Percentiles rank a stretch among this genome's conserved stretches.
phyloP scores from a whole-genome alignment of 1,140 invertebrate species.

The Ladona fulva region DNA sequence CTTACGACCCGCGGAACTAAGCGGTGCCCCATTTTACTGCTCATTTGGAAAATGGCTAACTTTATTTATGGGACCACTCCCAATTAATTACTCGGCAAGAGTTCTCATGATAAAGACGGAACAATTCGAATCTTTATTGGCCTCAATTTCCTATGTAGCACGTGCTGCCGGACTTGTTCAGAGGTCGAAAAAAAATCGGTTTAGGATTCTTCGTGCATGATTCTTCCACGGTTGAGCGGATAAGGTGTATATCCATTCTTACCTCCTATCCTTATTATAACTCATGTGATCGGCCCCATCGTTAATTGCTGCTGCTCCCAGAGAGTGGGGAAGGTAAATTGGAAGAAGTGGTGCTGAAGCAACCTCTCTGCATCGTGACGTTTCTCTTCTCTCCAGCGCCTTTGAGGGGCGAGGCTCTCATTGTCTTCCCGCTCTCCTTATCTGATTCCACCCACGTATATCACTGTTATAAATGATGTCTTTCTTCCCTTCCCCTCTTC shows the following conservation, averaged over 20 bases:
- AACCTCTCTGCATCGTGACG: background rate
- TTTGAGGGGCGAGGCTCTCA: background rate
- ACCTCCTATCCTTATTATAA: background rate
- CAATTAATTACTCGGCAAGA: background rate
- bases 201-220: background rate
- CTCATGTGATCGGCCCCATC: background rate
- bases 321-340: background rate
- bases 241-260: background rate
- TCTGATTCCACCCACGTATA: background rate
- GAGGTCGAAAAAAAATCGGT: background rate
- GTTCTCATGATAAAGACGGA: background rate
- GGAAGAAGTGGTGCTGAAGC: background rate
- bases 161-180: background rate
- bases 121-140: background rate
- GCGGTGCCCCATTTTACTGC: too few species aligned
- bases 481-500: background rate
- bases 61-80: background rate
- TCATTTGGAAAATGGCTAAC: too few species aligned
- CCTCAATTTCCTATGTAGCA: background rate
- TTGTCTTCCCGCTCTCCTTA: background rate
- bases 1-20: too few species aligned
- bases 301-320: background rate
- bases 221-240: background rate
- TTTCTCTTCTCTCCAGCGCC: background rate
- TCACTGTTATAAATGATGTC: background rate